Base-by-base conservation (phyloP, 2,113 vertebrate species). In the Engystomops pustulosus region DNA sequence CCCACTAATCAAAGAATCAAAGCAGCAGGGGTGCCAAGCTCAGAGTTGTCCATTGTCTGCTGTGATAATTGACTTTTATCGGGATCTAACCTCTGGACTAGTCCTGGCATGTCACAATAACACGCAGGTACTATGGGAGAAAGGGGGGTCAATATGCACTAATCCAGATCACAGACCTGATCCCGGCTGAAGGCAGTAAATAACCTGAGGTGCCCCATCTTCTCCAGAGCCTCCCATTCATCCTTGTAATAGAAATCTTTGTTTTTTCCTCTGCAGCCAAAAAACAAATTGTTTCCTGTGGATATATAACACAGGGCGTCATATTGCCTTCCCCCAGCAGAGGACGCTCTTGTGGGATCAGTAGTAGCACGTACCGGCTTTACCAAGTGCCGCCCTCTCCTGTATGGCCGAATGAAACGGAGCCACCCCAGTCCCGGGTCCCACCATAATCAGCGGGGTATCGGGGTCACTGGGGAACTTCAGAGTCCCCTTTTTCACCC, bases 351-450 rank as follows among this genome's bases (percentile, higher is more conserved):
- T 67, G 55, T 25, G 27, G 15, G 6, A 44, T 25, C 14, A 30
- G 12, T 27, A 32, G 49, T 17, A 18, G 10, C 0, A 45, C 91
- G 90, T 90, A 99, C 97, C 93, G 1, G 79, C 88, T 20, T 44
- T 41, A 0, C 93, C 94, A 62, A 91, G 91, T 2, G 94, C 91
- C 0, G 88, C 91, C 6, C 97, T 93, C 88, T 99, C 95, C 85
- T 99, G 96, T 67, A 99, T 30, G 0, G 92, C 95, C 0, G 98
- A 94, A 87, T 96, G 94, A 92, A 99, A 99, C 4, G 98, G 97
- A 0, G 98, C 97, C 85, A 99, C 97, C 0, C 98, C 98, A 0
- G 98, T 99, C 72, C 98, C 98, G 0, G 98, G 96, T 53, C 97
- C 98, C 20, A 99, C 96, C 98, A 99, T 95, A 68, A 99, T 91